Evolutionary conservation across 2,113 vertebrate genomes (phyloP), one percentile per base, ranked within the genome.

Genomic region (Carassius carassius): DNA sequence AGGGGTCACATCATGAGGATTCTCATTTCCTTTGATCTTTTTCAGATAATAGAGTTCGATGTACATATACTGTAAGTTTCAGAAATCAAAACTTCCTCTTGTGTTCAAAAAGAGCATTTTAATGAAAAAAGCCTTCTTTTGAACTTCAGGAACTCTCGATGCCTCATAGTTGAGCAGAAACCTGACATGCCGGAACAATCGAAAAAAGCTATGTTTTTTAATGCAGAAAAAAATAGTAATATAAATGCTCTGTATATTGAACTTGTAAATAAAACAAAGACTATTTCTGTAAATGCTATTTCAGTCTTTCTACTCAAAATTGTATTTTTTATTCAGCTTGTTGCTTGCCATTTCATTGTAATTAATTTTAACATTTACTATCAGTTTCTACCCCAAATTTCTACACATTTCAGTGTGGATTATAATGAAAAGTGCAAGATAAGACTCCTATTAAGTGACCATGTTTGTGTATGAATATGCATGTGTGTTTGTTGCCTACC

Each of bases 1-100:
- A 78, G 56, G 56, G 76, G 56, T 78, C 76, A 78, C 23, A 35
- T 78, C 54, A 78, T 14, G n/a, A 74, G 13, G n/a, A 74, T 25
- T 74, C n/a, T 74, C 19, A 78, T 12, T 60, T 37, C 14, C 29
- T 56, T 60, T 37, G 19, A 78, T 78, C 56, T 62, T 41, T 41
- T 78, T 16, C 56, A 62, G 54, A 60, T 62, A 44, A 78, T 41
- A 78, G 76, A 17, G 56, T n/a, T 62, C 25, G 21, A 78, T 78
- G 32, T 78, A 23, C 13, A 62, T 29, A 29, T 58, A 35, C 56
- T 41, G 56, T 41, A 35, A 8, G 32, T 60, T 78, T 78, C 19
- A 62, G 21, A 62, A 23, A 7, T 60, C 54, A n/a, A 78, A 58
- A 78, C 17, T 8, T 23, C 19, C 6, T 60, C 11, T 32, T 17